Evolutionary conservation across 2,113 vertebrate species (phyloP), one percentile per base, ranked within the genome.

Genomic region (Vireo altiloquus): DNA sequence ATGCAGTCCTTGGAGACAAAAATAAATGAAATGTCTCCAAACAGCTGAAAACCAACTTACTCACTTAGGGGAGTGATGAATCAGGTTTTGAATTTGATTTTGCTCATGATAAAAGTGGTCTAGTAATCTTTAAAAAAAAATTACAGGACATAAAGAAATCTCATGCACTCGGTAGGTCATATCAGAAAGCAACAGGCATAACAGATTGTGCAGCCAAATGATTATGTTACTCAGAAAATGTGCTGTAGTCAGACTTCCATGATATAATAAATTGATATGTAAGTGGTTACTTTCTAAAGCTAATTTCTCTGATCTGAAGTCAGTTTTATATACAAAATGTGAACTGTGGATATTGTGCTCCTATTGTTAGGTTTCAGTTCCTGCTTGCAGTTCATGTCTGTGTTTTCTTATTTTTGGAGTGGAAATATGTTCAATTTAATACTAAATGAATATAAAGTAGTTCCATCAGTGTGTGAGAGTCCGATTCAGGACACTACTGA

Each of bases 21-120:
- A 95, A 95, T 92, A 96, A 94, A 93, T 88, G 6, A 91, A 96
- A 94, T 89, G 13, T 46, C 66, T 89, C 80, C 87, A 85, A 93
- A 96, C 27, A 94, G 40, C 33, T 63, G 88, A 92, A 96, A 95
- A 94, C 25, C n/a, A 96, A 47, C 79, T 89, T 94, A 50, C 66
- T 87, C 49, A 69, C 68, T 90, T 76, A 71, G 4, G 11, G 40
- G 25, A 82, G 25, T 25, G 94, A 93, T 96, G 96, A 90, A 69
- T 14, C 22, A 82, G 71, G 59, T 82, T 96, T 90, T 95, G 71
- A 95, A 95, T 95, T 97, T 87, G 85, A 94, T 97, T 96, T 92
- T 3, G 13, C 75, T 92, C 61, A 70, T 91, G 92, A 95, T 92
- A 94, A 56, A 95, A 86, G 37, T 59, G 49, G 39, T 94, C 65